These are phyloP conservation scores for Stegophylla sp. DNA, from an alignment of 2,888 invertebrate genomes.

Conservation along the genomic window DNA sequence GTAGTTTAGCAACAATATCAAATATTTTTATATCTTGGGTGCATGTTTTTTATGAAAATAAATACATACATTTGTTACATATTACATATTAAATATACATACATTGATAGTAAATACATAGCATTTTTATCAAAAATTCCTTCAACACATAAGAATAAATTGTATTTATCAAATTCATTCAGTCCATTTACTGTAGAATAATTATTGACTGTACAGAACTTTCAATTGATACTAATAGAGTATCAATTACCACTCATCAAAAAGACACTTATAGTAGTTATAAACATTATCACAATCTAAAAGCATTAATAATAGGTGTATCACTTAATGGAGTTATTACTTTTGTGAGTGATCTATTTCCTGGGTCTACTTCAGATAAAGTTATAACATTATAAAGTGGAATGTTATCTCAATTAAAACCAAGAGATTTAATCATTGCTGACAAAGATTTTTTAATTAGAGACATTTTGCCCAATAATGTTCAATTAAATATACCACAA, in stretches of 20 bases:
- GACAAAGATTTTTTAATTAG: constrained; percentile 59
- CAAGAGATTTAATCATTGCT: constrained; percentile 57
- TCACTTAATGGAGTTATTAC: constrained; percentile 62
- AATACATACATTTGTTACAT: no score
- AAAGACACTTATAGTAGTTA: background rate
- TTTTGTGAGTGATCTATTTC: constrained; percentile 62
- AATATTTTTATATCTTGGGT: background rate
- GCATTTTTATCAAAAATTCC: background rate
- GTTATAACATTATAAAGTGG: constrained; percentile 41
- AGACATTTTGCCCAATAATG: constrained; percentile 50
- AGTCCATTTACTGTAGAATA: background rate
- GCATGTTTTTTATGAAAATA: background rate
- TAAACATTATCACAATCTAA: background rate
- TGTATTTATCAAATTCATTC: background rate
- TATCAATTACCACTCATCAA: background rate
- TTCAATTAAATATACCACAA: constrained; percentile 42
- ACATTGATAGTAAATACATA: no score
- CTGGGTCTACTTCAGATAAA: constrained; percentile 62
- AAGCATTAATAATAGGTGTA: background rate
- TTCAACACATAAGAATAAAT: background rate
- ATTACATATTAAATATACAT: background rate
- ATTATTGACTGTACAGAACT: background rate
- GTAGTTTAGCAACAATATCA: background rate
- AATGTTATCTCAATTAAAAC: constrained; percentile 14
- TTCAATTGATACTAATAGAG: background rate